These are phyloP conservation scores for Muscicapa adusta DNA, from an alignment of 2,113 vertebrate genomes.

Conservation along the genomic window DNA sequence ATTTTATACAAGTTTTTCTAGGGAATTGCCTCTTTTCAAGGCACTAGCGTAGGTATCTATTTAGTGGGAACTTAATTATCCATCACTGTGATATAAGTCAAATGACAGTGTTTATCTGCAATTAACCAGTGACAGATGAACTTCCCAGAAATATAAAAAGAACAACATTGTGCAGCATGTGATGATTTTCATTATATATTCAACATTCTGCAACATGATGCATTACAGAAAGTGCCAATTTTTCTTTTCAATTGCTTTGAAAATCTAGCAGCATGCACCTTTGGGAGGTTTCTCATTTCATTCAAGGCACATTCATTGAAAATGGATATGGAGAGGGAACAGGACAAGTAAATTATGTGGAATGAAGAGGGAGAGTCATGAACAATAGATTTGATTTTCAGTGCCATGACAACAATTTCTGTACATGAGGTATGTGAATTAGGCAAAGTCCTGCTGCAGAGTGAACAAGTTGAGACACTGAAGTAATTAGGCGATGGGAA, in stretches of 20 bases:
- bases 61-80: constrained; percentile 54
- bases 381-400: constrained; percentile 20
- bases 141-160: constrained; percentile 41
- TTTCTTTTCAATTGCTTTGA: constrained; percentile 56
- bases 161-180: constrained; percentile 2
- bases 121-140: constrained; percentile 50
- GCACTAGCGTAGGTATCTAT: constrained; percentile 7
- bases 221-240: constrained; percentile 30
- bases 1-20: neutral
- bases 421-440: neutral
- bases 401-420: constrained; percentile 31
- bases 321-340: neutral
- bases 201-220: constrained; percentile 9
- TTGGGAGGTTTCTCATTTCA: constrained; percentile 41
- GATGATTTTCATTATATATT: constrained; percentile 31
- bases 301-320: constrained; percentile 44
- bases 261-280: constrained; percentile 38
- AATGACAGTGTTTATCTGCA: constrained; percentile 66
- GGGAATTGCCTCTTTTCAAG: constrained; percentile 31
- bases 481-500: neutral
- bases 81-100: constrained; percentile 38
- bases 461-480: neutral
- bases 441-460: neutral
- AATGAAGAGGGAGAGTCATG: neutral
- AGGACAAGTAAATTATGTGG: constrained; percentile 16